phyloP scores from a whole-genome alignment of 2,797 vertebrate species.

The Parauchenoglanis punctatus region DNA sequence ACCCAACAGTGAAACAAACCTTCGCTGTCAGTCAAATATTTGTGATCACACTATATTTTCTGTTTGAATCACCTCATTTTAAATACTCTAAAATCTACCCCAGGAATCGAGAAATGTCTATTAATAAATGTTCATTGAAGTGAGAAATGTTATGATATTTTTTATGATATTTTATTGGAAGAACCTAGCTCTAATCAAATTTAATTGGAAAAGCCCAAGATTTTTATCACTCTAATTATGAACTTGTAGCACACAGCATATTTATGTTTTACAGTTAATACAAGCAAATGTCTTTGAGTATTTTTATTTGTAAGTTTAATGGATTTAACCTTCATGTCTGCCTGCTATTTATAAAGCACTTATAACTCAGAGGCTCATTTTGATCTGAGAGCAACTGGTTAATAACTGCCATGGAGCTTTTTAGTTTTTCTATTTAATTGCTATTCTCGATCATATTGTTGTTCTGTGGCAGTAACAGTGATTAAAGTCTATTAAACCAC shows the following conservation, averaged over 20 bases:
- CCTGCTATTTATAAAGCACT: slow-evolving; percentile 1
- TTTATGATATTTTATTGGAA: not conserved
- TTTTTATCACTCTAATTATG: not conserved
- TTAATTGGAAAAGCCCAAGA: not conserved
- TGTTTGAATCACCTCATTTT: not conserved
- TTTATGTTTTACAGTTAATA: not conserved
- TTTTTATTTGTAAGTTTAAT: not conserved
- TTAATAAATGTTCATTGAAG: not conserved
- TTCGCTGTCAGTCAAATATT: not conserved
- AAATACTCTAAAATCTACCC: not conserved
- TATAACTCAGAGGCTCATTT: not conserved
- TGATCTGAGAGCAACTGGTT: not conserved
- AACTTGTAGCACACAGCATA: not conserved
- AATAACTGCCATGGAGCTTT: not conserved
- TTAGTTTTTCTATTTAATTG: not conserved
- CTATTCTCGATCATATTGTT: too few relatives aligned
- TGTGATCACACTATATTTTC: not conserved
- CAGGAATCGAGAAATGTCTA: not conserved
- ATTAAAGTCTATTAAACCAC: too few relatives aligned
- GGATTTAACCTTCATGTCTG: not conserved
- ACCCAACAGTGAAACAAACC: not conserved
- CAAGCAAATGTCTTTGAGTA: not conserved
- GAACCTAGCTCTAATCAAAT: not conserved
- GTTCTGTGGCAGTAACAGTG: too few relatives aligned
- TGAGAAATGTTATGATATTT: not conserved